Evolutionary conservation across 2,888 invertebrate genomes (phyloP).

Genomic region (Scaptomyza flava): DNA sequence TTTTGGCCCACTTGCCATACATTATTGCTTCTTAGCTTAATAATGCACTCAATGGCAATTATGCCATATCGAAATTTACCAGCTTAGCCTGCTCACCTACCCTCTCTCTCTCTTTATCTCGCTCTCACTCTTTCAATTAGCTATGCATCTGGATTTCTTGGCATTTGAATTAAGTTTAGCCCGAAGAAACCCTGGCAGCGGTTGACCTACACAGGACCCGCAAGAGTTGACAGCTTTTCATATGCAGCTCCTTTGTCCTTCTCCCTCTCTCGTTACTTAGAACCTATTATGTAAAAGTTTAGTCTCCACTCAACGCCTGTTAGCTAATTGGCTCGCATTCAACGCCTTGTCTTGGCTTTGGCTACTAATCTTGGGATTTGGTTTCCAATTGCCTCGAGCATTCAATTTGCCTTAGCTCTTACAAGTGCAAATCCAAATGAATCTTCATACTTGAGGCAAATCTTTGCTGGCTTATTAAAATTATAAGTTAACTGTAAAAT

Average conservation of each 20-base stretch:
- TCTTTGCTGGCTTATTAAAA: too few relatives aligned
- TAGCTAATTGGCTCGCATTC: slow-evolving; percentile 28
- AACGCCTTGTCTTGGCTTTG: slow-evolving; percentile 17
- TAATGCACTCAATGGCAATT: slow-evolving; percentile 50
- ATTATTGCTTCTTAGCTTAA: slow-evolving; percentile 23
- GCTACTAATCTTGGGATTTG: slow-evolving; percentile 12
- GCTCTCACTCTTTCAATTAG: slow-evolving; percentile 15
- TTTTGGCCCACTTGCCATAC: slow-evolving; percentile 28
- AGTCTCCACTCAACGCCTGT: slow-evolving; percentile 3
- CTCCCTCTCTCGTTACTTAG: background rate
- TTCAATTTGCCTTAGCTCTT: slow-evolving; percentile 7
- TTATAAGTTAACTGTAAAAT: too few relatives aligned
- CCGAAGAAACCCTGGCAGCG: slow-evolving; percentile 6
- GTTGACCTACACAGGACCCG: background rate
- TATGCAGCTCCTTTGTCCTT: background rate
- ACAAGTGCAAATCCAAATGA: slow-evolving; percentile 4
- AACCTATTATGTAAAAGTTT: background rate
- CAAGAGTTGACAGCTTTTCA: slow-evolving; percentile 3
- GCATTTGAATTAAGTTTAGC: slow-evolving; percentile 18
- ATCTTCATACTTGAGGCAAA: background rate
- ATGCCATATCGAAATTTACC: slow-evolving; percentile 12
- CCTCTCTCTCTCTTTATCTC: background rate
- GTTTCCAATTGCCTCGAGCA: slow-evolving; percentile 6
- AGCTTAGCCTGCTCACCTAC: background rate
- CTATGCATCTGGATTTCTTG: slow-evolving; percentile 8